Conservation (phyloP, 2,888 invertebrate genomes). For the Thymelicus acteon region DNA sequence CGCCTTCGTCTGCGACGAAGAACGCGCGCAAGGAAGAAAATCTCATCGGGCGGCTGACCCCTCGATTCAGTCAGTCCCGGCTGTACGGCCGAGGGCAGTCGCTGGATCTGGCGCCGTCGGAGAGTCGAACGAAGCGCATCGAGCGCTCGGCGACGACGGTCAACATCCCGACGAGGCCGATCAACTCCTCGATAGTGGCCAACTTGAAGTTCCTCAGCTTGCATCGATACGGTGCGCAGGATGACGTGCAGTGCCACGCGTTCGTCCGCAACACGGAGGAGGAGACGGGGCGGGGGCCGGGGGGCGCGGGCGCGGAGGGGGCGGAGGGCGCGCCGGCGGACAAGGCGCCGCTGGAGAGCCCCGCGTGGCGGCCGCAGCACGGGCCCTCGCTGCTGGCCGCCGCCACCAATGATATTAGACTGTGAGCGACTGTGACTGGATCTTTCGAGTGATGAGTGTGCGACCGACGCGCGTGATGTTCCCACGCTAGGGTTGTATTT, state of each 20-base stretch:
- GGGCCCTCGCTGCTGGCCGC: slow-evolving; percentile 58
- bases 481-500: slow-evolving; percentile 59
- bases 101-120: slow-evolving; percentile 66
- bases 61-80: slow-evolving; percentile 77
- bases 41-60: slow-evolving; percentile 74
- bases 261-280: slow-evolving; percentile 52
- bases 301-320: slow-evolving; percentile 37
- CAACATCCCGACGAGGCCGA: slow-evolving; percentile 66
- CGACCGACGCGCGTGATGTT: slow-evolving; percentile 23
- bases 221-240: slow-evolving; percentile 74
- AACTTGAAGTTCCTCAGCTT: slow-evolving; percentile 75
- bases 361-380: slow-evolving; percentile 49
- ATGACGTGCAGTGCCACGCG: slow-evolving; percentile 59
- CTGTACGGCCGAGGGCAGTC: slow-evolving; percentile 74
- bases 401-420: slow-evolving; percentile 68
- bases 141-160: slow-evolving; percentile 76
- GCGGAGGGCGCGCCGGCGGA: slow-evolving; percentile 39
- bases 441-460: slow-evolving; percentile 11
- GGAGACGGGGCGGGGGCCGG: slow-evolving; percentile 39
- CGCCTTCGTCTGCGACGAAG: slow-evolving; percentile 47
- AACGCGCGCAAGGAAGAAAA: slow-evolving; percentile 68
- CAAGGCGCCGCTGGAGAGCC: slow-evolving; percentile 38
- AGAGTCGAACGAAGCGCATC: slow-evolving; percentile 61
- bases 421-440: slow-evolving; percentile 52
- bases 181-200: slow-evolving; percentile 75